A percentile compares a stretch with the other conserved stretches of the same genome.
These are phyloP conservation scores for Ciona savignyi DNA, from an alignment of 23 tunicate genomes.

Conservation along the genomic window DNA sequence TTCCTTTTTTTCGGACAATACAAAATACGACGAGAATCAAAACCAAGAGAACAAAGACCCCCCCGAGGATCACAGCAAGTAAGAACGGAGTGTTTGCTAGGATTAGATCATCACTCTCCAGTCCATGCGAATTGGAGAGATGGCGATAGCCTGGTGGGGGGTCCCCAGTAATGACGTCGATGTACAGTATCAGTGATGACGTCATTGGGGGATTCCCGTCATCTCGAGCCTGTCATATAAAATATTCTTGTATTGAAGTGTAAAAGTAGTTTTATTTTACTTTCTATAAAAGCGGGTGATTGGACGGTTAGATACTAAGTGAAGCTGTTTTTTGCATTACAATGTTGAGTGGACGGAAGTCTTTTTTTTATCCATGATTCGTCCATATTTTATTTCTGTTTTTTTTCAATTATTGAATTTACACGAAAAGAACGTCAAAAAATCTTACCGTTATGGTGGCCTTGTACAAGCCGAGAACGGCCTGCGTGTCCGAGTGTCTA, in stretches of 20 bases:
- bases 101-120: neutral
- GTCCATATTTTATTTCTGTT: too few species aligned
- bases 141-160: slow-evolving; percentile 1
- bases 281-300: too few species aligned
- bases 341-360: too few species aligned
- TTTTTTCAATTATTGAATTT: too few species aligned
- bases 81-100: neutral
- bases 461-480: neutral
- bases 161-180: slow-evolving; percentile 5
- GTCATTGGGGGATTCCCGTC: slow-evolving; percentile 13
- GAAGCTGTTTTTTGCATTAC: too few species aligned
- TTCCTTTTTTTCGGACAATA: neutral
- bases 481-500: neutral
- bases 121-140: neutral
- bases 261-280: too few species aligned
- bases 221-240: slow-evolving; percentile 7
- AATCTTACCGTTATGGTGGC: neutral
- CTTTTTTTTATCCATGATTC: too few species aligned
- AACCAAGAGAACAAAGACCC: slow-evolving; percentile 6
- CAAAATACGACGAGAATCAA: neutral
- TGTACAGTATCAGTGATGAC: slow-evolving; percentile 14
- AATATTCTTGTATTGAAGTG: too few species aligned
- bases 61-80: slow-evolving; percentile 9
- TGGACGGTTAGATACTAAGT: too few species aligned
- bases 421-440: too few species aligned